phyloP scores from a whole-genome alignment of 2,113 vertebrate species.

The Martes martes region DNA sequence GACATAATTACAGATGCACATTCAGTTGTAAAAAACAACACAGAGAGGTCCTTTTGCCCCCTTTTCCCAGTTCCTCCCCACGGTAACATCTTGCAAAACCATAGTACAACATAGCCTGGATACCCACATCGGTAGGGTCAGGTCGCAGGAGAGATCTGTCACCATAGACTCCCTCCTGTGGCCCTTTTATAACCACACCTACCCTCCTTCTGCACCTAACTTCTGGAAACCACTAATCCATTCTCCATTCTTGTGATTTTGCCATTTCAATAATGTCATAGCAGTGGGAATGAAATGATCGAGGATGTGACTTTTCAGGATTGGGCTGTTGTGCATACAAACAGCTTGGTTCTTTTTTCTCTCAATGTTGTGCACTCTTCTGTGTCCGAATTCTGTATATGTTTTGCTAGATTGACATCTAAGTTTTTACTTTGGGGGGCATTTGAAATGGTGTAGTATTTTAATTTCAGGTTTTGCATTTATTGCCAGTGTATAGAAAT shows the following conservation, averaged over 20 bases:
- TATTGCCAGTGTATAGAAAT: background rate
- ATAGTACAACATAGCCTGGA: background rate
- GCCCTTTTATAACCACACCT: background rate
- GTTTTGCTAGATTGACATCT: background rate
- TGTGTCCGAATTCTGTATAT: background rate
- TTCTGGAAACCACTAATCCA: background rate
- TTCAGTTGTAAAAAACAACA: background rate
- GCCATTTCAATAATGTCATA: background rate
- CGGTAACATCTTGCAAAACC: background rate
- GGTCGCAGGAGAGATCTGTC: background rate
- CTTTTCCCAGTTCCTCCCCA: background rate
- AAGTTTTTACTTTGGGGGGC: background rate
- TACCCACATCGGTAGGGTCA: background rate
- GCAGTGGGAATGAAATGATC: background rate
- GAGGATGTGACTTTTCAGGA: background rate
- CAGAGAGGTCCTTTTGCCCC: background rate
- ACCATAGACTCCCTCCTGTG: background rate
- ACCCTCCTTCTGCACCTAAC: background rate
- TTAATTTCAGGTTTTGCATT: background rate
- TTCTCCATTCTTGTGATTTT: background rate
- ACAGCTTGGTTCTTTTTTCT: background rate
- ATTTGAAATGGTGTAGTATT: background rate
- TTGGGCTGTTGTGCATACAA: no score
- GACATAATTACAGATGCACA: background rate
- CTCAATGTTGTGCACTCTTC: background rate